Conservation (phyloP, 2,113 vertebrate species). For the Mirounga angustirostris region DNA sequence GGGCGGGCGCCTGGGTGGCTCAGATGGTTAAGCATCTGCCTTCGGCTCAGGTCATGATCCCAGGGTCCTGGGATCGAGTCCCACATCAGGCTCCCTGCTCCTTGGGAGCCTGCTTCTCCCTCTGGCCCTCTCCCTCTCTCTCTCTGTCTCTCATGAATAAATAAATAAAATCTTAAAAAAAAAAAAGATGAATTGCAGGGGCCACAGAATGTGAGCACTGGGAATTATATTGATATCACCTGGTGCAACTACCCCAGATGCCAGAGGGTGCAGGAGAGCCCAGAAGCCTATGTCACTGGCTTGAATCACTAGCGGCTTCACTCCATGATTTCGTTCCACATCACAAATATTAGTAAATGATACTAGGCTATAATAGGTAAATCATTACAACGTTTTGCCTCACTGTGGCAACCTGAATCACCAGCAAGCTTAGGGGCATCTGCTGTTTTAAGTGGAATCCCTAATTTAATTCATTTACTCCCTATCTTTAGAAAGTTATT, state of each 20-base stretch:
- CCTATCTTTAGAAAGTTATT: not conserved
- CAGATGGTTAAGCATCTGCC: too few species aligned
- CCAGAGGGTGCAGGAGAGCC: not conserved
- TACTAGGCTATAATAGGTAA: not conserved
- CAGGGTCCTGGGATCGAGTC: too few species aligned
- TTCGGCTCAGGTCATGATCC: too few species aligned
- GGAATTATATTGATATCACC: not conserved
- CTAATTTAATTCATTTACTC: constrained; percentile 40
- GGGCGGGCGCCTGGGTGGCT: too few species aligned
- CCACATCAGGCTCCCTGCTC: too few species aligned
- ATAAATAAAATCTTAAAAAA: too few species aligned
- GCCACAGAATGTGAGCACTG: not conserved
- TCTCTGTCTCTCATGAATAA: too few species aligned
- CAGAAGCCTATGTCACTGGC: not conserved
- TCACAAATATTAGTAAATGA: not conserved
- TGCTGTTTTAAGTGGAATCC: not conserved
- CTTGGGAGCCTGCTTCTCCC: too few species aligned
- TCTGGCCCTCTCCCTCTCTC: too few species aligned
- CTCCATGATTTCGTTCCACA: not conserved
- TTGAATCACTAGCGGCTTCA: not conserved
- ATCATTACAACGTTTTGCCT: not conserved
- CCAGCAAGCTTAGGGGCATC: not conserved
- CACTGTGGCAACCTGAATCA: not conserved
- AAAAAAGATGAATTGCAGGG: not conserved
- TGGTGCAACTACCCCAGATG: not conserved